phyloP scores from a whole-genome alignment of 1,140 invertebrate genomes.

The Triops longicaudatus region DNA sequence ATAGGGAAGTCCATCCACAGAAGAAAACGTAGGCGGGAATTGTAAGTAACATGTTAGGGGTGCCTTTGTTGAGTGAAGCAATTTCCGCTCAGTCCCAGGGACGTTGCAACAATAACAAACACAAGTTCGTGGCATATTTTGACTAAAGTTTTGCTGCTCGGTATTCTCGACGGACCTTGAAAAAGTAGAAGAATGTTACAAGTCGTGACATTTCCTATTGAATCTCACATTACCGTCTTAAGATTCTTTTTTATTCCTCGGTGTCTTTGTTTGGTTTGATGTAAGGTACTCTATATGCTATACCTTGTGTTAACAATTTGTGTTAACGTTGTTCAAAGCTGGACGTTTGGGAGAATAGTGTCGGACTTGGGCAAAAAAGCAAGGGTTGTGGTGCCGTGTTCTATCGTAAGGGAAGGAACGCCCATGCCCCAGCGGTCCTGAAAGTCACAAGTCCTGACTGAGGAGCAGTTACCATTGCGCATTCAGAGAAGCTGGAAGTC shows the following conservation, averaged over 20 bases:
- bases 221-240: background rate
- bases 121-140: background rate
- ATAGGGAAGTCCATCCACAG: background rate
- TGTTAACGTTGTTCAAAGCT: too few species aligned
- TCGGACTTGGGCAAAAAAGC: background rate
- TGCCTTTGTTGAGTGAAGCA: background rate
- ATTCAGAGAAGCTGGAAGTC: background rate
- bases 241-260: background rate
- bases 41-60: background rate
- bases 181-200: background rate
- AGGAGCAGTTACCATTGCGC: conserved; percentile 1
- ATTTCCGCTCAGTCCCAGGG: background rate
- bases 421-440: background rate
- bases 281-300: too few species aligned
- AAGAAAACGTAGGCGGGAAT: background rate
- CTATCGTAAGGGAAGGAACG: background rate
- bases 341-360: background rate
- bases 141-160: background rate
- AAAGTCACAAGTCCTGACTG: background rate
- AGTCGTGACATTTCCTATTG: background rate
- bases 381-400: background rate
- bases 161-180: background rate
- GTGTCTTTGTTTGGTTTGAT: background rate
- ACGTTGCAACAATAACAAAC: conserved; percentile 1
- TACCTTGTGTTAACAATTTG: too few species aligned